Evolutionary conservation across 35 echinoderm and acorn worm species (phyloP), one percentile per base, ranked within the genome.

Genomic region (Apostichopus japonicus): DNA sequence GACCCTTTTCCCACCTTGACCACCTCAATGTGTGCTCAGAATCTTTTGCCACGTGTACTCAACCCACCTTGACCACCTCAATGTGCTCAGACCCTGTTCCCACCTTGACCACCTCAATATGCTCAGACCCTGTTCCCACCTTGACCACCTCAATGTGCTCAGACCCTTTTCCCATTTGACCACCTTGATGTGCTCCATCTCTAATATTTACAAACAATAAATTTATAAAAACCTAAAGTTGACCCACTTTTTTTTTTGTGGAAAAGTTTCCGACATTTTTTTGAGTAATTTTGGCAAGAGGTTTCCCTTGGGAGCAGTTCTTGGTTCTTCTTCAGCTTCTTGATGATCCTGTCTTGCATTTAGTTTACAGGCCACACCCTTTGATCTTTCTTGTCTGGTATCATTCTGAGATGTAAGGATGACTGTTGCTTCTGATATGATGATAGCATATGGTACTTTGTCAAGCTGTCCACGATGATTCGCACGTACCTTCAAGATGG

Each of bases 391-490:
- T 23, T 23, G 19, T 6, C 57, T 16, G n/a, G 27, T 13, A 55
- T 55, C 54, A 84, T 84, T 17, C 2, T 10, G 22, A 17, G 10
- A 55, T 22, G 81, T 84, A 6, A 84, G 81, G 6, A 84, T 55
- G 51, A 10, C 57, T 13, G 57, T 58, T 57, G 81, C 86, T 62
- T 89, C 86, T 11, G 59, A 67, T 10, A 89, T 73, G 19, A 89
- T 89, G 2, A 71, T 22, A 1, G 86, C 67, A 72, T 65, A 89
- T 89, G 86, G 86, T 7, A 89, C 67, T 51, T 89, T 89, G 33
- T 89, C 67, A 0, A 89, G 86, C 21, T 71, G 61, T 25, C 86
- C 86, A 33, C 33, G 86, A 25, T 89, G 86, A 89, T 27, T 89
- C 1, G 86, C 67, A 6, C 86, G 56, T 19, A 89, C 86, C 10